A percentile compares a stretch with the other conserved stretches of the same genome.
phyloP scores from a whole-genome alignment of 2,888 invertebrate genomes.

The Polydrusus cervinus region DNA sequence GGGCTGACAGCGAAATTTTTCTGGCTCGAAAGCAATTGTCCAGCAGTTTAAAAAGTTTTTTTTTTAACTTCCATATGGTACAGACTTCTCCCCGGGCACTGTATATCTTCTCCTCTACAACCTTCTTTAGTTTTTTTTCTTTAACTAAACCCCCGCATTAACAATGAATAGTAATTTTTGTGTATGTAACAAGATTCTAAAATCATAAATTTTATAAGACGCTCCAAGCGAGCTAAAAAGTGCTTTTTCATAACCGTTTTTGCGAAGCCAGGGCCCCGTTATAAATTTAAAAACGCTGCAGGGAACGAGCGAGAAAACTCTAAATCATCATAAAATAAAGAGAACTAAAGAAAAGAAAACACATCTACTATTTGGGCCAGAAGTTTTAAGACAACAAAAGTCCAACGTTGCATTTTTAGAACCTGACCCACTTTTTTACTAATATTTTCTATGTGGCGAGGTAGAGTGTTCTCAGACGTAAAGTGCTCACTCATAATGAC shows the following conservation, averaged over 20 bases:
- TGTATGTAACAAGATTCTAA: no score
- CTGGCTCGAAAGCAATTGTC: no score
- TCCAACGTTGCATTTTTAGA: slow-evolving; percentile 20
- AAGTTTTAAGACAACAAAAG: slow-evolving; percentile 22
- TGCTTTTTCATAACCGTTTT: not conserved
- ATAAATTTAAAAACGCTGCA: slow-evolving; percentile 1
- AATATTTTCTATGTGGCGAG: slow-evolving; percentile 6
- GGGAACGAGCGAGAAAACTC: not conserved
- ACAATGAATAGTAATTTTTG: no score
- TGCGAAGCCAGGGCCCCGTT: no score
- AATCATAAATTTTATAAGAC: not conserved
- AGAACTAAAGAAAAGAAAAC: slow-evolving; percentile 1
- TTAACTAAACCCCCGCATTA: no score
- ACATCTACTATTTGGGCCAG: not conserved
- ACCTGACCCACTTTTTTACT: slow-evolving; percentile 12
- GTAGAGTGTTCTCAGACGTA: not conserved
- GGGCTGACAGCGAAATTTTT: slow-evolving; percentile 53
- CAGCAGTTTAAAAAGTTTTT: no score
- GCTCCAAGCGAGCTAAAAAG: not conserved
- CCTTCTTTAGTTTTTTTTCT: no score
- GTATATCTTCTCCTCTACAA: no score
- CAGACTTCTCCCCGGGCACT: no score
- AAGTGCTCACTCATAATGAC: slow-evolving; percentile 10
- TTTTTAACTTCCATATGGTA: no score
- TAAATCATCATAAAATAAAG: slow-evolving; percentile 22